A percentile compares a stretch with the other conserved stretches of the same genome.
phyloP scores from a whole-genome alignment of 2,888 invertebrate genomes.

The Aleiodes alternator region DNA sequence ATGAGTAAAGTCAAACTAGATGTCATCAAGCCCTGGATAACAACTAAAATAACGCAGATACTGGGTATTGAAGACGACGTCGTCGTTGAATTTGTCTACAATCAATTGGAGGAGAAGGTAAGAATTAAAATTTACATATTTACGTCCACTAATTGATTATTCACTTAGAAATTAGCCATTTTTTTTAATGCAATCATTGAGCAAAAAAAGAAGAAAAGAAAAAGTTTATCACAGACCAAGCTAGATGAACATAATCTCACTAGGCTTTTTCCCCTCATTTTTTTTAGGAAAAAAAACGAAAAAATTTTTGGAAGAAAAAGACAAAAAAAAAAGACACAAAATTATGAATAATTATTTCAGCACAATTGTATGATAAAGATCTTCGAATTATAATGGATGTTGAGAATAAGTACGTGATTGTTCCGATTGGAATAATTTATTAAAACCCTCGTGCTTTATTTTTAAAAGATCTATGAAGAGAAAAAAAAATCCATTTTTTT shows the following conservation, averaged over 20 bases:
- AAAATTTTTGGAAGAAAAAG: background rate
- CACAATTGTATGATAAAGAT: slow-evolving; percentile 54
- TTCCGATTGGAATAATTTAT: background rate
- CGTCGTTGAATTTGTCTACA: slow-evolving; percentile 98
- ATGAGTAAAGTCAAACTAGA: slow-evolving; percentile 99
- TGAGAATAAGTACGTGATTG: slow-evolving; percentile 10
- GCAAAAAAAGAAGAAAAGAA: slow-evolving; percentile 71
- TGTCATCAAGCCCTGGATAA: slow-evolving; percentile 99
- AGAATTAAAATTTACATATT: slow-evolving; percentile 55
- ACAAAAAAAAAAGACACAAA: slow-evolving; percentile 33
- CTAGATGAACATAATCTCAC: slow-evolving; percentile 67
- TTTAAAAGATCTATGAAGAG: background rate
- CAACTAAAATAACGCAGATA: slow-evolving; percentile 95
- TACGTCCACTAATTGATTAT: slow-evolving; percentile 39
- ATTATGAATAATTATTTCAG: slow-evolving; percentile 72
- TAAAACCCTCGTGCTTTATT: background rate
- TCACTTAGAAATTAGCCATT: slow-evolving; percentile 62
- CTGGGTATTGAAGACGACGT: slow-evolving; percentile 99
- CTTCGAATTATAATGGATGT: slow-evolving; percentile 28
- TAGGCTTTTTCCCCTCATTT: slow-evolving; percentile 75
- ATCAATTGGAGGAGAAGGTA: slow-evolving; percentile 97
- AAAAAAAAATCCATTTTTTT: background rate
- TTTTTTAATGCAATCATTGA: slow-evolving; percentile 72
- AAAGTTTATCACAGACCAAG: slow-evolving; percentile 66
- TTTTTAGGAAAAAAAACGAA: slow-evolving; percentile 65